phyloP scores from a whole-genome alignment of 2,888 invertebrate species.

The Masnerella sp. region DNA sequence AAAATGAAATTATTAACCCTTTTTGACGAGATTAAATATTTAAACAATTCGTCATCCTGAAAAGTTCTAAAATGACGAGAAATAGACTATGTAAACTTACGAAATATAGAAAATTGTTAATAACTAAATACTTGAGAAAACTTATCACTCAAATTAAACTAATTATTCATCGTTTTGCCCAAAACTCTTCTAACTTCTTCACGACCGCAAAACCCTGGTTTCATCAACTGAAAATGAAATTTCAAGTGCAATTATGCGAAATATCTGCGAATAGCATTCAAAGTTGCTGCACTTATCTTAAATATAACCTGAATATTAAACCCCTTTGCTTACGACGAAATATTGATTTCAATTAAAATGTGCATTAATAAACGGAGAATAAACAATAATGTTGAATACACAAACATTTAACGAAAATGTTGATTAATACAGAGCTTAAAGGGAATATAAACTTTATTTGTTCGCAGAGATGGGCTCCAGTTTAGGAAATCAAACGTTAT shows the following conservation, averaged over 20 bases:
- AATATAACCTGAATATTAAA: background rate
- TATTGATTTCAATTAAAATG: too few relatives aligned
- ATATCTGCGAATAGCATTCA: background rate
- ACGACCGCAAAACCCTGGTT: background rate
- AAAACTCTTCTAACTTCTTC: background rate
- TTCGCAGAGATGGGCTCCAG: too few relatives aligned
- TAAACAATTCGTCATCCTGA: background rate
- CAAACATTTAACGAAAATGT: too few relatives aligned
- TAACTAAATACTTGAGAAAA: constrained; percentile 3
- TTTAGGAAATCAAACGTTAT: too few relatives aligned
- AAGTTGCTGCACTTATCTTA: background rate
- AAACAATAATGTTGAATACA: too few relatives aligned
- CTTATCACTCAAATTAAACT: constrained; percentile 7
- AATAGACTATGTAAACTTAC: background rate
- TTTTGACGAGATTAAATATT: background rate
- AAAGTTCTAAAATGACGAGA: too few relatives aligned
- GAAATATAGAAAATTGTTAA: background rate
- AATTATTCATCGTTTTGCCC: background rate
- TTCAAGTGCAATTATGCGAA: constrained; percentile 6
- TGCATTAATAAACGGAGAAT: too few relatives aligned
- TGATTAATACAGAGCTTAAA: too few relatives aligned
- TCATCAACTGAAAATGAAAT: constrained; percentile 12
- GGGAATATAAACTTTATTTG: too few relatives aligned
- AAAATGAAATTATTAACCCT: background rate
- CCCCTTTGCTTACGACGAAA: too few relatives aligned